phyloP scores from a whole-genome alignment of 2,797 vertebrate genomes.

The Hyperoplus immaculatus region DNA sequence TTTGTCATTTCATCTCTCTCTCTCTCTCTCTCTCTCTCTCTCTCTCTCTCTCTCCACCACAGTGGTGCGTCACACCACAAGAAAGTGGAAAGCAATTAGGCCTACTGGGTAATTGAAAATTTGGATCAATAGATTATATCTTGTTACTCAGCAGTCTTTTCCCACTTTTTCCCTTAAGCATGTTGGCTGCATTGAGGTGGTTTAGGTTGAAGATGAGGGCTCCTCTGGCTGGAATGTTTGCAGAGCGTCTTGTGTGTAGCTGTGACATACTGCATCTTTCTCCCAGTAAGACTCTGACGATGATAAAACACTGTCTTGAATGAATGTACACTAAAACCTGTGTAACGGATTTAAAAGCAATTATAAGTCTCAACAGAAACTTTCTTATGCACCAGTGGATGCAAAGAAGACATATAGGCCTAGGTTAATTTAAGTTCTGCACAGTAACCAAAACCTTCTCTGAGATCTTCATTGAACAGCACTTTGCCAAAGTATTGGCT shows the following conservation, averaged over 20 bases:
- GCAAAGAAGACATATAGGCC: not conserved
- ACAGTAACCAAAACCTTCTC: not conserved
- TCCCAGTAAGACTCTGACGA: conserved; percentile 60
- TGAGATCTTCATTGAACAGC: not conserved
- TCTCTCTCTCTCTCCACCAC: not conserved
- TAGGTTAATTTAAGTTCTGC: not conserved
- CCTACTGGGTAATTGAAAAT: not conserved
- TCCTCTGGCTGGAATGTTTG: conserved; percentile 81
- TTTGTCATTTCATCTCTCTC: not conserved
- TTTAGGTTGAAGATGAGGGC: conserved; percentile 41
- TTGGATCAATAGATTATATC: not conserved
- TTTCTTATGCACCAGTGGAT: not conserved
- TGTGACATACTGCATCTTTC: conserved; percentile 85
- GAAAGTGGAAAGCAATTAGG: not conserved
- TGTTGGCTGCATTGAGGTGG: conserved; percentile 15
- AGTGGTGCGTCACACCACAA: not conserved
- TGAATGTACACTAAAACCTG: conserved; percentile 26
- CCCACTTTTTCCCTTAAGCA: not conserved
- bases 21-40: not conserved
- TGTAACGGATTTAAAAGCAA: conserved; percentile 18
- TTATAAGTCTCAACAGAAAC: not conserved
- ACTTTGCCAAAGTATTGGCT: not conserved
- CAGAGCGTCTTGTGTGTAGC: conserved; percentile 78
- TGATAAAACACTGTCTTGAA: conserved; percentile 43
- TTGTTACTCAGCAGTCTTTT: not conserved